Percentiles rank a stretch among this genome's conserved stretches.
Conservation (phyloP, 2,113 vertebrate genomes). For the Rhinolophus ferrumequinum region DNA sequence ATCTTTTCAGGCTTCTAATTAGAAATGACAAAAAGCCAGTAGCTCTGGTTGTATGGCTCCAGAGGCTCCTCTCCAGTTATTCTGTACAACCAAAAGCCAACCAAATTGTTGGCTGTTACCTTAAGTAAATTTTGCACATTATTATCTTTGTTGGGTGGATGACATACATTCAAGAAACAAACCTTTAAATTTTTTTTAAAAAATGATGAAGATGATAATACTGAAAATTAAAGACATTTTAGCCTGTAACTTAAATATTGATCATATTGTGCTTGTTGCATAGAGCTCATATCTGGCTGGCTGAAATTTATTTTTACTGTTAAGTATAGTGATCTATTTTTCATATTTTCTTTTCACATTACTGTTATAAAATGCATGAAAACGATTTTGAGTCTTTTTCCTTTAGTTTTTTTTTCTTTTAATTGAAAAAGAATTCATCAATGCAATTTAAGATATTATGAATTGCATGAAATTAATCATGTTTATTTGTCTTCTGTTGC, state of each 20-base stretch:
- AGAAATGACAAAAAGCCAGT: background rate
- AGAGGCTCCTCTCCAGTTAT: background rate
- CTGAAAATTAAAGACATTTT: conserved; percentile 30
- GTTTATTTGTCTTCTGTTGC: conserved; percentile 64
- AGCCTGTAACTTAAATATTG: background rate
- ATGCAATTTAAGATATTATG: background rate
- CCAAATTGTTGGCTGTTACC: background rate
- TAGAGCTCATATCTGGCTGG: conserved; percentile 58
- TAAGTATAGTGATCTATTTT: conserved; percentile 28
- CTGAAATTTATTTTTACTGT: conserved; percentile 43
- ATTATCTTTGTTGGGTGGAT: background rate
- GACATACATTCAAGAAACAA: background rate
- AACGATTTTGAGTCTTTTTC: conserved; percentile 52
- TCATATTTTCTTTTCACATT: conserved; percentile 7
- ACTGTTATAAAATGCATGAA: conserved; percentile 59
- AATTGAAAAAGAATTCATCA: conserved; percentile 44
- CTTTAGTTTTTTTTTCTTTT: conserved; percentile 51
- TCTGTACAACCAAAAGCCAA: background rate
- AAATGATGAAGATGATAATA: background rate
- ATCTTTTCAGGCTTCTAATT: background rate
- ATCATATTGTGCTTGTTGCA: conserved; percentile 57
- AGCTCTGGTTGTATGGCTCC: background rate
- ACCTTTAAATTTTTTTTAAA: background rate
- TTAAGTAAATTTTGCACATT: background rate
- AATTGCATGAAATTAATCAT: conserved; percentile 59